Percentiles rank a stretch among this genome's conserved stretches.
These are phyloP conservation scores for Marmota monax DNA, from an alignment of 2,113 vertebrate species.

Conservation along the genomic window DNA sequence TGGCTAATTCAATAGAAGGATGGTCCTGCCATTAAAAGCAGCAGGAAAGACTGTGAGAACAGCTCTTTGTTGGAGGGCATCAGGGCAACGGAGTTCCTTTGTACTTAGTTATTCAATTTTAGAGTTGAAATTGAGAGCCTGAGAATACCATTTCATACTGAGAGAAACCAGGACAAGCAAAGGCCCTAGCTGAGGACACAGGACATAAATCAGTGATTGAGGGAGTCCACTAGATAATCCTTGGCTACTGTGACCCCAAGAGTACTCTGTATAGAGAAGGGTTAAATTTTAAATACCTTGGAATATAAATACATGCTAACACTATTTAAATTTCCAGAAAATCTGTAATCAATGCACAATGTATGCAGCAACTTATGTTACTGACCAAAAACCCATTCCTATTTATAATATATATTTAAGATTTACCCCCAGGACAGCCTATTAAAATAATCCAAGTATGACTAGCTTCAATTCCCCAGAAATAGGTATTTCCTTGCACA, in stretches of 20 bases:
- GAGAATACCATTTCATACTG: not conserved
- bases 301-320: not conserved
- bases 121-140: not conserved
- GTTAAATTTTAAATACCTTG: not conserved
- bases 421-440: not conserved
- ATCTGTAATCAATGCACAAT: not conserved
- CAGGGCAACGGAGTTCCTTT: not conserved
- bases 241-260: not conserved
- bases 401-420: not conserved
- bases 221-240: not conserved
- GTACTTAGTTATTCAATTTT: not conserved
- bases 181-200: not conserved
- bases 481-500: not conserved
- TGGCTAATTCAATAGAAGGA: not conserved
- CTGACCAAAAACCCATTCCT: not conserved
- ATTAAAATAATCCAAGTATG: not conserved
- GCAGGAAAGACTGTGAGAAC: not conserved
- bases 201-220: not conserved
- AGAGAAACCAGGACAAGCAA: not conserved
- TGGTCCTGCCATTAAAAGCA: not conserved
- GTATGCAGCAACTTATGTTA: not conserved
- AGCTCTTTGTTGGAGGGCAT: not conserved
- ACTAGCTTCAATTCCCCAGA: not conserved
- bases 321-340: constrained; percentile 32
- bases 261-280: not conserved